A percentile compares a stretch with the other conserved stretches of the same genome.
Conservation (phyloP, 2,888 invertebrate species). For the Hirtodrosophila cameraria region DNA sequence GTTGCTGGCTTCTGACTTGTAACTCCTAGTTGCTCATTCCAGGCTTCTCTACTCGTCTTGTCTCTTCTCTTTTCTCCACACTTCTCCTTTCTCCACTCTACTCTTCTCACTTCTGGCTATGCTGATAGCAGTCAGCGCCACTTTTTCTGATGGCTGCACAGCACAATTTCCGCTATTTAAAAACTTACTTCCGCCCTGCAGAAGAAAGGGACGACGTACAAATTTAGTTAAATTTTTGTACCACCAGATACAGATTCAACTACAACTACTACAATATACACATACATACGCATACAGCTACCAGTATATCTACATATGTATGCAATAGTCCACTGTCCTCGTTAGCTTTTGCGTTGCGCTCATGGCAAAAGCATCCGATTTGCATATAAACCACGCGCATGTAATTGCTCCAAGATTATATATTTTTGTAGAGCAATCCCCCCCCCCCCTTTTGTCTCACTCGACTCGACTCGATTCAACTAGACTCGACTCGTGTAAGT, state of each 20-base stretch:
- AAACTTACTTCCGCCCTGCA: constrained; percentile 67
- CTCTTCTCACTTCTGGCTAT: too few species aligned
- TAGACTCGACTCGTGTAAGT: too few species aligned
- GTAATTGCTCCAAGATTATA: constrained; percentile 58
- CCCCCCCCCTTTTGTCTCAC: constrained; percentile 18
- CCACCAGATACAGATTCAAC: constrained; percentile 32
- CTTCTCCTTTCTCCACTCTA: too few species aligned
- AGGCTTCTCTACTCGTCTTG: constrained; percentile 2
- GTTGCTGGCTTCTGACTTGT: constrained; percentile 12
- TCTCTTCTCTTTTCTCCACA: too few species aligned
- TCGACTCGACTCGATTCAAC: too few species aligned
- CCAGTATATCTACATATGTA: neutral
- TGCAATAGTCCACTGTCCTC: constrained; percentile 33
- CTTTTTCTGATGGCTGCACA: constrained; percentile 77
- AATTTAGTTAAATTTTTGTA: constrained; percentile 58
- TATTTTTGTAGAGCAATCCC: constrained; percentile 14
- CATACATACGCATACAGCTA: constrained; percentile 13
- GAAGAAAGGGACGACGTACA: constrained; percentile 26
- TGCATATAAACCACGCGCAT: constrained; percentile 60
- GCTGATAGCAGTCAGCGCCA: constrained; percentile 51
- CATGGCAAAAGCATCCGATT: constrained; percentile 34
- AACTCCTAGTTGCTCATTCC: constrained; percentile 5
- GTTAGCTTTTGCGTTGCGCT: constrained; percentile 48
- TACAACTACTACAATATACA: constrained; percentile 2
- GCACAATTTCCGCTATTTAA: constrained; percentile 78